These are phyloP conservation scores for Omphaloscelis lunosa DNA, from an alignment of 2,888 invertebrate species.

Conservation along the genomic window DNA sequence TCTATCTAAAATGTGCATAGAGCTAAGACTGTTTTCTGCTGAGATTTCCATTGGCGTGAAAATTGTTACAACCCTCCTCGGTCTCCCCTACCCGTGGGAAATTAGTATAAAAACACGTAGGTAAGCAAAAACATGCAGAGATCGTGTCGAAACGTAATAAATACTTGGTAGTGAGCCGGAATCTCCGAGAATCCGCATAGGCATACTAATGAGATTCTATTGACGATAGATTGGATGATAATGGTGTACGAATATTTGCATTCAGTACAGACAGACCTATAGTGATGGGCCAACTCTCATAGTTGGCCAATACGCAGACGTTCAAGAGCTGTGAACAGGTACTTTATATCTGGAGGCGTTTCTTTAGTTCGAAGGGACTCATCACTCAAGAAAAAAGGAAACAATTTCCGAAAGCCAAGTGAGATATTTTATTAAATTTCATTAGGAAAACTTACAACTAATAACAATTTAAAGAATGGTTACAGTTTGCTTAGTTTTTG, in stretches of 20 bases:
- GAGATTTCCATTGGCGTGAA: background rate
- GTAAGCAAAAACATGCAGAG: conserved; percentile 74
- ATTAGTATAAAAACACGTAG: conserved; percentile 76
- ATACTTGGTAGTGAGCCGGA: conserved; percentile 83
- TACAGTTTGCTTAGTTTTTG: background rate
- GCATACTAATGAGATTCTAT: conserved; percentile 72
- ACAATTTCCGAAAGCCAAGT: background rate
- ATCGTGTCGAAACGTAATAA: conserved; percentile 80
- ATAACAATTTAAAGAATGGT: too few species aligned
- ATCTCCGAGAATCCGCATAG: conserved; percentile 84
- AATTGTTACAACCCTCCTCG: background rate
- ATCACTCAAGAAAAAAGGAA: background rate
- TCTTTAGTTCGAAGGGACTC: background rate
- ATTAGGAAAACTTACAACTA: too few species aligned
- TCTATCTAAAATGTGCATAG: background rate
- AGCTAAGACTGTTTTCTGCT: background rate
- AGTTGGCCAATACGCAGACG: background rate
- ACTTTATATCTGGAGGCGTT: too few species aligned
- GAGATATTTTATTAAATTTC: background rate
- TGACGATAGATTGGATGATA: conserved; percentile 68
- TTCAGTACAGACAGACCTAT: conserved; percentile 34
- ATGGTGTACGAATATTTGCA: conserved; percentile 70
- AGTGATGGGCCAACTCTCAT: conserved; percentile 2
- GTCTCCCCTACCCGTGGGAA: conserved; percentile 82
- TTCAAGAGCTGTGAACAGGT: background rate